These are phyloP conservation scores for Sphenopsis melanotis DNA, from an alignment of 2,797 vertebrate species.

Conservation along the genomic window DNA sequence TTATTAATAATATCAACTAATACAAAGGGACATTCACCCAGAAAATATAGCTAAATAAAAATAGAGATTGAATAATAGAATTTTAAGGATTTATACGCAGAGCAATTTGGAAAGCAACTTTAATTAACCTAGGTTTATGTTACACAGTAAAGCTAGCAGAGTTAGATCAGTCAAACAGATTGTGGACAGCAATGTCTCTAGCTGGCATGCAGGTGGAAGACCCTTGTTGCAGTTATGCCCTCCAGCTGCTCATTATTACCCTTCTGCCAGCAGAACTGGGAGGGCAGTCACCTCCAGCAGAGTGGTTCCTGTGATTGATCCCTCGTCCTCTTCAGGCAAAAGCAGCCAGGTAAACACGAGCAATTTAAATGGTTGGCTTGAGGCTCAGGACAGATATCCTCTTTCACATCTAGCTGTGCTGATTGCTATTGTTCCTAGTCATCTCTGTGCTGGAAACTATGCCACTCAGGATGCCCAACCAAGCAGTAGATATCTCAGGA, in stretches of 20 bases:
- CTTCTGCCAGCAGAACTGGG: background rate
- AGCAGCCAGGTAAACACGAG: background rate
- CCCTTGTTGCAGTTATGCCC: background rate
- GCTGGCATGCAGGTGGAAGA: background rate
- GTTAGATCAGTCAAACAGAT: background rate
- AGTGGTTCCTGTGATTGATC: background rate
- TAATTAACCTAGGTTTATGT: background rate
- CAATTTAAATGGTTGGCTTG: background rate
- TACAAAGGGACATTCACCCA: background rate
- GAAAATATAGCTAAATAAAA: background rate
- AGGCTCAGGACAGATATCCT: background rate
- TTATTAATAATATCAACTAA: background rate
- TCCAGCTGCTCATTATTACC: slow-evolving; percentile 14
- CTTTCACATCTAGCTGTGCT: background rate
- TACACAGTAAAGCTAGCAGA: background rate
- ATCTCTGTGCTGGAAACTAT: background rate
- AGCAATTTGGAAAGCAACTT: background rate
- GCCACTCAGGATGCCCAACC: background rate
- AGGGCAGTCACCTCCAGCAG: slow-evolving; percentile 1
- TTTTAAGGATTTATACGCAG: background rate
- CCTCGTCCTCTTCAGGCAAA: background rate
- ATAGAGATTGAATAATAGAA: background rate
- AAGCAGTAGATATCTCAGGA: background rate
- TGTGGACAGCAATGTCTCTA: background rate
- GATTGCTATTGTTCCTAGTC: background rate